These are phyloP conservation scores for Scolopax rusticola DNA, from an alignment of 2,797 vertebrate species.

Conservation along the genomic window DNA sequence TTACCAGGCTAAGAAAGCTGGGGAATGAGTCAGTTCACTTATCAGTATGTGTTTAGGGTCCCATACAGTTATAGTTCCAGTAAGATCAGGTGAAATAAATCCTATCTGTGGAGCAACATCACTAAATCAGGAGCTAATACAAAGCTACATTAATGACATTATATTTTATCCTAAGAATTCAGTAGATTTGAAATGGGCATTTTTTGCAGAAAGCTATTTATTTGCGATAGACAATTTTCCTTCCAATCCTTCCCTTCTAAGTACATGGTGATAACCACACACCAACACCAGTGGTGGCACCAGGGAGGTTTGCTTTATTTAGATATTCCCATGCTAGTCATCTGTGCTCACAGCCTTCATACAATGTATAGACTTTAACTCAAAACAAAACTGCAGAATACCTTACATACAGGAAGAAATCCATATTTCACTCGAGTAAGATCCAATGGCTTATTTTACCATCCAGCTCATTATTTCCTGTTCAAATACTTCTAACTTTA, in stretches of 20 bases:
- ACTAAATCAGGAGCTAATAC: background rate
- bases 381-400: background rate
- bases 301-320: background rate
- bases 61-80: background rate
- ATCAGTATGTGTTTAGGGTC: background rate
- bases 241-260: background rate
- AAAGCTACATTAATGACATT: background rate
- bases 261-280: background rate
- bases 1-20: background rate
- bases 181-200: background rate
- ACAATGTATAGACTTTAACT: background rate
- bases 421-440: background rate
- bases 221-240: background rate
- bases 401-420: background rate
- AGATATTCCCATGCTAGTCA: background rate
- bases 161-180: background rate
- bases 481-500: constrained; percentile 20
- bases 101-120: background rate
- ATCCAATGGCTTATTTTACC: background rate
- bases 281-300: background rate
- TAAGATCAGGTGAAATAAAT: background rate
- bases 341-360: background rate
- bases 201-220: background rate
- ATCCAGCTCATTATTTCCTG: constrained; percentile 10
- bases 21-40: background rate